phyloP scores from a whole-genome alignment of 2,888 invertebrate genomes.

The Diplazon laetatorius region DNA sequence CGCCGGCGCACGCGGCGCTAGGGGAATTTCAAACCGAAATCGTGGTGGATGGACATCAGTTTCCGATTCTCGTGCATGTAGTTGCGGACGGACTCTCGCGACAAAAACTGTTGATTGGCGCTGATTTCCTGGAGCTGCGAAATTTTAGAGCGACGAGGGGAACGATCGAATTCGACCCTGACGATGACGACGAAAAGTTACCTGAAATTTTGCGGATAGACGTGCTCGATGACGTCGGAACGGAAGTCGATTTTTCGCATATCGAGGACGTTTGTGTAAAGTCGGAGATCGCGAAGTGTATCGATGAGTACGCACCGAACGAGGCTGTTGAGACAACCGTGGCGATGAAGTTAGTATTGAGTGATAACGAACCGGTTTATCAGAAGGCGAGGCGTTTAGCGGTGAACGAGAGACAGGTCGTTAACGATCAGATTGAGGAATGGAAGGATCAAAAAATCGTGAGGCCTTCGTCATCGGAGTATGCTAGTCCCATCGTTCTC shows the following conservation, averaged over 20 bases:
- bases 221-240: background rate
- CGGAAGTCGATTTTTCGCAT: background rate
- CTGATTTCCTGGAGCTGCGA: constrained; percentile 24
- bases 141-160: background rate
- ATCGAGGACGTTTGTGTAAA: background rate
- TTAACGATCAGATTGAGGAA: constrained; percentile 57
- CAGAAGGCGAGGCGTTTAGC: constrained; percentile 68
- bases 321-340: constrained; percentile 65
- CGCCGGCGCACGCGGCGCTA: no score
- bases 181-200: background rate
- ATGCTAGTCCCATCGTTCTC: constrained; percentile 73
- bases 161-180: background rate
- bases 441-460: constrained; percentile 74
- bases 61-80: constrained; percentile 14
- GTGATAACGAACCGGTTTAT: constrained; percentile 71
- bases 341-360: constrained; percentile 71
- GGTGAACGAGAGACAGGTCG: constrained; percentile 68
- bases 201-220: background rate
- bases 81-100: constrained; percentile 15
- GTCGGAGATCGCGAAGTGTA: constrained; percentile 39
- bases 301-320: constrained; percentile 64
- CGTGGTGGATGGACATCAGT: constrained; percentile 21
- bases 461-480: constrained; percentile 74
- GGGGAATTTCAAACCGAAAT: constrained; percentile 1
- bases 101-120: constrained; percentile 29